These are phyloP conservation scores for Tribolium freemani DNA, from an alignment of 2,888 invertebrate species.

Conservation along the genomic window DNA sequence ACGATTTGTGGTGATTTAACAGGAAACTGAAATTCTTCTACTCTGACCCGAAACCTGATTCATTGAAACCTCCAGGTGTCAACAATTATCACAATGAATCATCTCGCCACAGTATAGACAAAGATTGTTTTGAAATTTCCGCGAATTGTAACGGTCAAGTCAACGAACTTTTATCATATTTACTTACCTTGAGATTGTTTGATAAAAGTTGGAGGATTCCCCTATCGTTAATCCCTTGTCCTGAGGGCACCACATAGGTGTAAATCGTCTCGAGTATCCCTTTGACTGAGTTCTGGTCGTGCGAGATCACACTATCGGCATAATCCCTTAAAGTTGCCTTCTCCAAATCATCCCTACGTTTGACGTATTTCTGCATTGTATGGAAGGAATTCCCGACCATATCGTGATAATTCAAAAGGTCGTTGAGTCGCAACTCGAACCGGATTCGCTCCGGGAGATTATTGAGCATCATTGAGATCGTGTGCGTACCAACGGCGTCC, in stretches of 20 bases:
- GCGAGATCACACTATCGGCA: slow-evolving; percentile 79
- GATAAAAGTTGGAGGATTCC: slow-evolving; percentile 56
- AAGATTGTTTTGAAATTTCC: slow-evolving; percentile 12
- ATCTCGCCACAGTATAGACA: slow-evolving; percentile 10
- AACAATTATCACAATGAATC: slow-evolving; percentile 33
- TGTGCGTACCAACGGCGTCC: slow-evolving; percentile 50
- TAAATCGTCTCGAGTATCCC: slow-evolving; percentile 78
- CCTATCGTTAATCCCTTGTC: slow-evolving; percentile 64
- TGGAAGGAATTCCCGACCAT: slow-evolving; percentile 74
- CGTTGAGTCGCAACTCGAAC: slow-evolving; percentile 74
- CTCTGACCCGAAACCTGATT: slow-evolving; percentile 6
- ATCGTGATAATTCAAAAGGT: slow-evolving; percentile 74
- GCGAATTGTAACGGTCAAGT: slow-evolving; percentile 5
- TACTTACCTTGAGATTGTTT: slow-evolving; percentile 57
- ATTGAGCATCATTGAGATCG: slow-evolving; percentile 56
- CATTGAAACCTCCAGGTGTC: slow-evolving; percentile 14
- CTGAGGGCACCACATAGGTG: slow-evolving; percentile 72
- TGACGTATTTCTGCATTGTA: slow-evolving; percentile 74
- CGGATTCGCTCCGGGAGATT: slow-evolving; percentile 68
- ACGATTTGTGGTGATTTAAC: not conserved
- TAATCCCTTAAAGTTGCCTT: slow-evolving; percentile 78
- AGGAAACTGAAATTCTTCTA: not conserved
- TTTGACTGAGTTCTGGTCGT: slow-evolving; percentile 75
- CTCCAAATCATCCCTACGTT: slow-evolving; percentile 68
- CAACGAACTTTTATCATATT: not conserved